A percentile compares a stretch with the other conserved stretches of the same genome.
Evolutionary conservation across 2,888 invertebrate genomes (phyloP).

Genomic region (Athalia cordata): DNA sequence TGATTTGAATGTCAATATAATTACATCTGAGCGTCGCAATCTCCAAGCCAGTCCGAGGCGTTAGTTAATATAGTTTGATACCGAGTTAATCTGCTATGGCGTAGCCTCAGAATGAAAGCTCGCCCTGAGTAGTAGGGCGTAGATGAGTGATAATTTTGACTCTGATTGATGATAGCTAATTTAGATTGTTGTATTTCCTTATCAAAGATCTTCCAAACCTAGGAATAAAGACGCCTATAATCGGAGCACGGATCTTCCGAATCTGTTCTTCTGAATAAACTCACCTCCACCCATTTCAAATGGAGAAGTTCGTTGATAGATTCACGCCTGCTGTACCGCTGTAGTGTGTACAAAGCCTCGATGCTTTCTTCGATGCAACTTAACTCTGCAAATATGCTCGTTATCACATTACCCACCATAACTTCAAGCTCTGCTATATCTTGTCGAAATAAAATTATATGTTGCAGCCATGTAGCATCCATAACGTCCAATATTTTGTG

Average conservation of each 20-base stretch:
- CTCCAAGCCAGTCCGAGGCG: constrained; percentile 66
- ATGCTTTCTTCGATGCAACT: constrained; percentile 75
- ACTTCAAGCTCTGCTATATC: constrained; percentile 76
- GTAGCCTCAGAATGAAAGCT: constrained; percentile 79
- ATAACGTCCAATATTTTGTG: constrained; percentile 73
- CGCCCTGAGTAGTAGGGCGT: constrained; percentile 83
- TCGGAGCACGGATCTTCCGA: background rate
- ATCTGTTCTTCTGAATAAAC: constrained; percentile 6
- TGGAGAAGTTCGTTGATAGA: constrained; percentile 58
- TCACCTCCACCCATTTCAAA: constrained; percentile 63
- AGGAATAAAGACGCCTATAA: constrained; percentile 42
- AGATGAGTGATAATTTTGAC: constrained; percentile 78
- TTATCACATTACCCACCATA: constrained; percentile 76
- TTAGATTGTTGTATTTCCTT: constrained; percentile 84
- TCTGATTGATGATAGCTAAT: constrained; percentile 78
- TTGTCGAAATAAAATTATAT: constrained; percentile 61
- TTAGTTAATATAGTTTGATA: constrained; percentile 61
- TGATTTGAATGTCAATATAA: background rate
- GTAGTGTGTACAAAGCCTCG: constrained; percentile 74
- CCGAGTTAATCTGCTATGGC: constrained; percentile 75
- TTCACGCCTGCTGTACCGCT: constrained; percentile 57
- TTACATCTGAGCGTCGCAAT: constrained; percentile 58
- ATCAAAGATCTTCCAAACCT: constrained; percentile 85
- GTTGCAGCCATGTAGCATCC: constrained; percentile 74
- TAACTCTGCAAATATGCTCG: constrained; percentile 75